Conservation (phyloP, 1,140 invertebrate genomes). For the Drosophila baimaii region DNA sequence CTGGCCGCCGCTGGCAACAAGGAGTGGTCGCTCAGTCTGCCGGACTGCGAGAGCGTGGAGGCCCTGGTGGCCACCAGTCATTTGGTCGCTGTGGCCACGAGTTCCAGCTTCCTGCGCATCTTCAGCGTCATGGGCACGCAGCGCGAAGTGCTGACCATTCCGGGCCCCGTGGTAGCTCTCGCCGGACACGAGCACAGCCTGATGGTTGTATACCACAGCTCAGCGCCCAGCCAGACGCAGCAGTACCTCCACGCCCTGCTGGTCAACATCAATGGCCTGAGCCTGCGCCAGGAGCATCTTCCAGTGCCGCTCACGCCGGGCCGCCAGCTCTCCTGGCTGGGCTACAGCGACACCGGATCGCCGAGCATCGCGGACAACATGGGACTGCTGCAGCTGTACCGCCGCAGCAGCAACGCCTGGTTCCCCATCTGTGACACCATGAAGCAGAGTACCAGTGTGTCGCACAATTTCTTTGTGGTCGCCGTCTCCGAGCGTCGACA, state of each 20-base stretch:
- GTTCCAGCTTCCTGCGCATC: conserved; percentile 90
- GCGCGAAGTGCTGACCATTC: conserved; percentile 89
- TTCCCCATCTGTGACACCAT: conserved; percentile 90
- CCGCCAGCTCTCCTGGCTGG: conserved; percentile 91
- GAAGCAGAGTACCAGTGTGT: conserved; percentile 87
- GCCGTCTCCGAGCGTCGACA: conserved; percentile 91
- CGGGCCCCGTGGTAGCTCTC: conserved; percentile 89
- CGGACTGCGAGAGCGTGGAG: conserved; percentile 90
- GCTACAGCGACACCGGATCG: conserved; percentile 92
- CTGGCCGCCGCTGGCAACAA: conserved; percentile 91
- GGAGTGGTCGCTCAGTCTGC: conserved; percentile 93
- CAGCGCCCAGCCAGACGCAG: conserved; percentile 80
- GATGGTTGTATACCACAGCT: conserved; percentile 91
- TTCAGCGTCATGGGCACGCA: conserved; percentile 94
- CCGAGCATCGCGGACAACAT: conserved; percentile 88
- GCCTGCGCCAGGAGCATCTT: conserved; percentile 63
- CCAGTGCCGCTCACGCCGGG: conserved; percentile 89
- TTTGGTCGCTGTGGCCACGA: conserved; percentile 92
- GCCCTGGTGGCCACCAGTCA: conserved; percentile 89
- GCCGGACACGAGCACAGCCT: conserved; percentile 88
- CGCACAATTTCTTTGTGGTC: conserved; percentile 93
- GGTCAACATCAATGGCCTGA: conserved; percentile 81
- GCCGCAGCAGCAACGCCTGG: conserved; percentile 89
- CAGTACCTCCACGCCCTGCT: conserved; percentile 87
- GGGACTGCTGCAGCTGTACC: conserved; percentile 88